Evolutionary conservation across 2,888 invertebrate species (phyloP), one percentile per base, ranked within the genome.

Genomic region (Muscina levida): DNA sequence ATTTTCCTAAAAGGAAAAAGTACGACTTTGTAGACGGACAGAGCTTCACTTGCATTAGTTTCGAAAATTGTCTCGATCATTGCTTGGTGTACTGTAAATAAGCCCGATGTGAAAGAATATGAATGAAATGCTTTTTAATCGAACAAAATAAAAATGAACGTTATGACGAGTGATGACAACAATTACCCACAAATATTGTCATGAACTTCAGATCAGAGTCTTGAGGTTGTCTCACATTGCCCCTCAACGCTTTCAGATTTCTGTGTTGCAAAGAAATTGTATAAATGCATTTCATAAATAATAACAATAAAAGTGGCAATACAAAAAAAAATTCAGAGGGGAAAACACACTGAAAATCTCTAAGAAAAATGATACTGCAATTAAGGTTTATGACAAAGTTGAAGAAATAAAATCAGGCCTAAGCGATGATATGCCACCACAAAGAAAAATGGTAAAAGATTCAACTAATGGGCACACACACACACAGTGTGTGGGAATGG

Each of bases 321-420:
- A 31, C 8, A 31, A 31, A 31, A 31, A 31, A n/a, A n/a, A n/a
- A n/a, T 3, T 31, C 56, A 24, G 31, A 4, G 31, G 15, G 15
- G 31, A 56, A 10, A 56, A 15, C 1, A 31, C 26, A 56, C n/a
- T n/a, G n/a, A n/a, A n/a, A 59, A 8, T 31, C 31, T 31, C 59
- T 19, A 59, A 59, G 59, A 59, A 59, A 62, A 62, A 62, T 42
- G 62, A 62, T 62, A 62, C 62, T 42, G 62, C 39, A 62, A 62
- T 62, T 62, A 62, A 62, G 62, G 37, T 22, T 62, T 62, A 42
- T 31, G 31, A 8, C n/a, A n/a, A n/a, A n/a, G n/a, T n/a, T n/a
- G n/a, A n/a, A n/a, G n/a, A n/a, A n/a, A n/a, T n/a, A n/a, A n/a
- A n/a, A n/a, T n/a, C n/a, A n/a, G n/a, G n/a, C n/a, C n/a, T n/a